A percentile compares a stretch with the other conserved stretches of the same genome.
These are phyloP conservation scores for Arge pagana DNA, from an alignment of 2,888 invertebrate species.

Conservation along the genomic window DNA sequence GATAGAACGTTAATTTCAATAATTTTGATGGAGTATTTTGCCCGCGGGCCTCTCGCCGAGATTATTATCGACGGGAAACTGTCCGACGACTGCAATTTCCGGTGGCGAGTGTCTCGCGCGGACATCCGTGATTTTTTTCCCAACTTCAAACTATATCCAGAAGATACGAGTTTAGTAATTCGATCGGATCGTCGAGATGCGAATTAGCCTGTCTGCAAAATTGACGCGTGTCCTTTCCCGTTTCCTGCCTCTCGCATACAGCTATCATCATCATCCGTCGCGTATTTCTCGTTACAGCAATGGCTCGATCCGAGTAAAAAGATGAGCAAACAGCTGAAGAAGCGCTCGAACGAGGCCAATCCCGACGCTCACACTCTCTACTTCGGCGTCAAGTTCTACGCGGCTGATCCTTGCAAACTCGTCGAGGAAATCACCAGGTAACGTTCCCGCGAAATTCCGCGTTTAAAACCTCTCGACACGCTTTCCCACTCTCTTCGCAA, in stretches of 20 bases:
- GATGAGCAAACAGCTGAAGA: constrained; percentile 84
- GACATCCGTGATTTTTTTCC: too few relatives aligned
- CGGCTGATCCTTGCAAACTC: constrained; percentile 94
- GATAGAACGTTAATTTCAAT: too few relatives aligned
- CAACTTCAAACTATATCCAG: too few relatives aligned
- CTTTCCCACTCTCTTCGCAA: too few relatives aligned
- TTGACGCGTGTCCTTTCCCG: not conserved
- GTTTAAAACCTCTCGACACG: too few relatives aligned
- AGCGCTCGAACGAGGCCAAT: constrained; percentile 58
- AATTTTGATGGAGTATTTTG: not conserved
- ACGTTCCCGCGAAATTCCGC: too few relatives aligned
- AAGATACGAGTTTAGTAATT: too few relatives aligned
- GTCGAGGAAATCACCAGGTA: constrained; percentile 95
- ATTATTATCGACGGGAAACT: constrained; percentile 46
- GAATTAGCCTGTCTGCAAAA: too few relatives aligned
- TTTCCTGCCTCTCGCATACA: too few relatives aligned
- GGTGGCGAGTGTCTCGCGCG: constrained; percentile 31
- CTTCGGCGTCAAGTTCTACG: constrained; percentile 97
- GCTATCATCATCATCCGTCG: constrained; percentile 20
- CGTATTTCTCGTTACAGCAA: constrained; percentile 68
- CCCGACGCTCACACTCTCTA: constrained; percentile 81
- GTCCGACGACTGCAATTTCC: constrained; percentile 46
- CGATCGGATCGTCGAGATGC: too few relatives aligned
- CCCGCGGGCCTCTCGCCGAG: constrained; percentile 8
- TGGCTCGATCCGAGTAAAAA: constrained; percentile 94